Conservation (phyloP, 2,888 invertebrate genomes). For the Flexamia atlantica region DNA sequence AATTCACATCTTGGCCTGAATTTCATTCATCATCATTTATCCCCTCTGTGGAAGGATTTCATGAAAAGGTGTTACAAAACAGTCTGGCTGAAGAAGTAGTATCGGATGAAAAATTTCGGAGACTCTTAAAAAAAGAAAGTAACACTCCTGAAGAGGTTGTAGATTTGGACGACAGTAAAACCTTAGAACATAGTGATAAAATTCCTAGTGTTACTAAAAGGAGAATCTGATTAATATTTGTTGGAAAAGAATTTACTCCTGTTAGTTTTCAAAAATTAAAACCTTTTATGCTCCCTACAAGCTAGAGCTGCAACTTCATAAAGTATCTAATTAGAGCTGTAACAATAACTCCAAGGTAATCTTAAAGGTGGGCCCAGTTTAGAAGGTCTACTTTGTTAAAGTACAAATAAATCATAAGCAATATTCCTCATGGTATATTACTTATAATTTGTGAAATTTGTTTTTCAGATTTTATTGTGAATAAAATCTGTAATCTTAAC, state of each 20-base stretch:
- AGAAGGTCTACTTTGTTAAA: too few relatives aligned
- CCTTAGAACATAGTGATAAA: background rate
- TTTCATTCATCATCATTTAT: conserved; percentile 21
- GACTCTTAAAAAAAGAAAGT: background rate
- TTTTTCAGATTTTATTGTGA: too few relatives aligned
- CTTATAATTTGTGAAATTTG: too few relatives aligned
- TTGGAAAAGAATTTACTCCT: background rate
- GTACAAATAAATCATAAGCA: too few relatives aligned
- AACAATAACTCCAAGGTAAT: too few relatives aligned
- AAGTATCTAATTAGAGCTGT: too few relatives aligned
- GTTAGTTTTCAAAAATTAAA: background rate
- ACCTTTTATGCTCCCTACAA: too few relatives aligned
- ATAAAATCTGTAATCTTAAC: too few relatives aligned
- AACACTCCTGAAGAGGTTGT: background rate
- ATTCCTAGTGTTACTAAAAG: background rate
- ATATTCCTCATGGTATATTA: too few relatives aligned
- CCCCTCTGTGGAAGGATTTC: background rate
- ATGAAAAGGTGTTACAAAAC: background rate
- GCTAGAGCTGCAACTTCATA: too few relatives aligned
- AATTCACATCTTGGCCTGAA: conserved; percentile 52
- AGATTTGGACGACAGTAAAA: background rate
- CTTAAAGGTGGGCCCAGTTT: too few relatives aligned
- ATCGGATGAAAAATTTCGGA: conserved; percentile 5
- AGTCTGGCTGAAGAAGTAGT: background rate
- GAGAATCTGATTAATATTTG: background rate